These are phyloP conservation scores for Drosophila saltans DNA, from an alignment of 1,140 invertebrate genomes.

Conservation along the genomic window DNA sequence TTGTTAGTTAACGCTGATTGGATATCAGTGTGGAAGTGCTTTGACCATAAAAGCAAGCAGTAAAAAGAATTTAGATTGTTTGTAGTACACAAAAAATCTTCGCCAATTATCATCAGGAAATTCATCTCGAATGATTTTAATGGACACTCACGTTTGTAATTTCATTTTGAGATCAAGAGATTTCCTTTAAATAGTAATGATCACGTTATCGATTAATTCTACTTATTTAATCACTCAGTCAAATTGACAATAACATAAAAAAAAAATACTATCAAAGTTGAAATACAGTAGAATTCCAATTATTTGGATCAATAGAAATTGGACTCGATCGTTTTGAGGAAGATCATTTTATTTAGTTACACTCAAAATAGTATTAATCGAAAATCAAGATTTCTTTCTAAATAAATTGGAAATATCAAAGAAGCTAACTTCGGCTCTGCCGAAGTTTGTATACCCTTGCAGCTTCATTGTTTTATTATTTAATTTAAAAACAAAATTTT, in stretches of 20 bases:
- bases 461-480: too few species aligned
- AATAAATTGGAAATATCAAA: too few species aligned
- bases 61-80: constrained; percentile 11
- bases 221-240: not conserved
- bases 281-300: not conserved
- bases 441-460: too few species aligned
- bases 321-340: too few species aligned
- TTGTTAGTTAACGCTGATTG: constrained; percentile 57
- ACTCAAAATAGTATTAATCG: too few species aligned
- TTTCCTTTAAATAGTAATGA: not conserved
- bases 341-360: too few species aligned
- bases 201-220: not conserved
- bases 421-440: too few species aligned
- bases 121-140: constrained; percentile 10
- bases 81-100: constrained; percentile 12
- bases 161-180: not conserved
- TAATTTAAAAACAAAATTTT: too few species aligned
- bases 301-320: too few species aligned
- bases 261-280: not conserved
- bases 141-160: constrained; percentile 13
- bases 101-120: constrained; percentile 10
- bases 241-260: not conserved
- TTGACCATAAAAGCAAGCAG: constrained; percentile 35
- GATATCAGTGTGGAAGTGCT: constrained; percentile 53
- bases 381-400: too few species aligned